Evolutionary conservation across 2,797 vertebrate genomes (phyloP), one percentile per base, ranked within the genome.

Genomic region (Spondyliosoma cantharus): DNA sequence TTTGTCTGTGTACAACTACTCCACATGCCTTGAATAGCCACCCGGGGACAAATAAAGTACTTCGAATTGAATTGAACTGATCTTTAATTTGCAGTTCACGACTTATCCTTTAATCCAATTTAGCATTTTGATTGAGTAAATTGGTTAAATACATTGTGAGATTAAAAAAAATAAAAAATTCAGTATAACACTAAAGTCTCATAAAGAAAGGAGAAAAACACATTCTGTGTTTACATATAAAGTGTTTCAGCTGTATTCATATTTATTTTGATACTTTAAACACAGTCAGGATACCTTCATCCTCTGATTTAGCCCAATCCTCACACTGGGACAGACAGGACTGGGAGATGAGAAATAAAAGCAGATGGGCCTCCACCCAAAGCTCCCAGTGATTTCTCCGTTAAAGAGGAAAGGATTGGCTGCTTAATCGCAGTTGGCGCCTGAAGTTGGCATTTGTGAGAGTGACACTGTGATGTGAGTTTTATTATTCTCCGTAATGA

Each of bases 371-470:
- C 66, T 82, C 72, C 57, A 82, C 85, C 83, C 71, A 84, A 82
- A 87, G 72, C 78, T 78, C 78, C 27, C 71, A 86, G 85, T 91
- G 84, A 84, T 89, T 87, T 84, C 82, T 87, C 64, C 22, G 71
- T 75, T 83, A 81, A 90, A 86, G 74, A 88, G 82, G 69, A 60
- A 71, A 70, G 82, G 76, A 79, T 78, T 80, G 87, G 70, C 84
- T 86, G 74, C 74, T 22, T 80, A 86, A 90, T 91, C 81, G 76
- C 86, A 86, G 82, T 87, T 86, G 86, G 84, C 67, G 80, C 65
- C 94, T 90, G 86, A 92, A 75, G 82, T 84, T 93, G 94, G 90
- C 92, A 92, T 94, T 93, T 93, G 87, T 88, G 87, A 89, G 91
- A 93, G 72, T 90, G 92, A 90, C 91, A 87, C 75, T 75, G 84